Percentiles rank a stretch among this genome's conserved stretches.
Conservation (phyloP, 2,888 invertebrate species). For the Campaea margaritaria region DNA sequence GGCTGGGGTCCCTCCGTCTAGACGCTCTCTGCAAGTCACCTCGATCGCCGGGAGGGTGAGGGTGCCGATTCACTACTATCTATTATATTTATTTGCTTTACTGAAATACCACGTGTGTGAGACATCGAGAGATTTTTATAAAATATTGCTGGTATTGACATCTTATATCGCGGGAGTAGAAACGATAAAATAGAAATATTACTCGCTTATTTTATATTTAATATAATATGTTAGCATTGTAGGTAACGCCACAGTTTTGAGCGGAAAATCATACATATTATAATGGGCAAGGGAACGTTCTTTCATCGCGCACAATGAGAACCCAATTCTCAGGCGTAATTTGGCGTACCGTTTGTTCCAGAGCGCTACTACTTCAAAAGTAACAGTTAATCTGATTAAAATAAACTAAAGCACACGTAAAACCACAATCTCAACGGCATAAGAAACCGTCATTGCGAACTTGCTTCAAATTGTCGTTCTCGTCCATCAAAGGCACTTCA, state of each 20-base stretch:
- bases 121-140: slow-evolving; percentile 63
- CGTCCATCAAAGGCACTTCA: slow-evolving; percentile 48
- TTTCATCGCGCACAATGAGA: slow-evolving; percentile 70
- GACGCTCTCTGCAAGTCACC: slow-evolving; percentile 80
- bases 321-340: slow-evolving; percentile 80
- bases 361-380: slow-evolving; percentile 63
- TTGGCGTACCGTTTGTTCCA: slow-evolving; percentile 79
- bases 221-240: not conserved
- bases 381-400: slow-evolving; percentile 74
- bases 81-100: slow-evolving; percentile 81
- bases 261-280: slow-evolving; percentile 32
- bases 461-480: slow-evolving; percentile 31
- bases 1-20: slow-evolving; percentile 79
- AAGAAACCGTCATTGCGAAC: slow-evolving; percentile 54
- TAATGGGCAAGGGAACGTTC: slow-evolving; percentile 53
- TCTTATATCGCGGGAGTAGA: not conserved
- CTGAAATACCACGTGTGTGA: slow-evolving; percentile 72
- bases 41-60: slow-evolving; percentile 69
- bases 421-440: slow-evolving; percentile 54
- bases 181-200: not conserved
- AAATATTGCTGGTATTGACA: slow-evolving; percentile 19
- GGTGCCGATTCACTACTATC: slow-evolving; percentile 76
- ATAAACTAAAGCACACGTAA: slow-evolving; percentile 62
- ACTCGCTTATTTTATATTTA: slow-evolving; percentile 3
- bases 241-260: slow-evolving; percentile 9